Evolutionary conservation across 1,140 invertebrate species (phyloP).

Genomic region (Leptinotarsa texana): DNA sequence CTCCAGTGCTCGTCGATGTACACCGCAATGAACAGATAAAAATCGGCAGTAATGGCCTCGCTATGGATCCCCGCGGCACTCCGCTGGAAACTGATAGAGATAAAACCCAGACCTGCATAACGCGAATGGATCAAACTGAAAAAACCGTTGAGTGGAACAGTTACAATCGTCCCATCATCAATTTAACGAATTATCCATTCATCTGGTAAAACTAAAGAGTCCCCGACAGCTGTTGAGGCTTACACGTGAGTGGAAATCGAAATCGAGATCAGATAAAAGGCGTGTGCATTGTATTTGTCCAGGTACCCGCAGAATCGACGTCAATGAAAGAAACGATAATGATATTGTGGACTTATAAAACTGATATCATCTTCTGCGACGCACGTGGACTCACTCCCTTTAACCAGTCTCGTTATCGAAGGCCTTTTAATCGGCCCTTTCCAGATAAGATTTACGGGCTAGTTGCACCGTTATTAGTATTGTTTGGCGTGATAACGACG

Average conservation of each 20-base stretch:
- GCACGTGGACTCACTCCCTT: neutral
- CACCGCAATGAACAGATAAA: no score
- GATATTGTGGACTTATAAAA: conserved; percentile 15
- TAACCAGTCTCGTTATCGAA: conserved; percentile 19
- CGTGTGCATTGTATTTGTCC: conserved; percentile 23
- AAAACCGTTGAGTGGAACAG: neutral
- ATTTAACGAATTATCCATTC: conserved; percentile 21
- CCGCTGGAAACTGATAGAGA: no score
- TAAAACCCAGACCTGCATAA: no score
- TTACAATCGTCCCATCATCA: neutral
- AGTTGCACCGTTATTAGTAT: neutral
- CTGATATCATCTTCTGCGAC: conserved; percentile 21
- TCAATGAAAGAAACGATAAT: conserved; percentile 17
- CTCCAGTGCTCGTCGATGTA: no score
- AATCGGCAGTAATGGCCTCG: no score
- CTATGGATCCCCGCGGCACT: no score
- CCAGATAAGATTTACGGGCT: neutral
- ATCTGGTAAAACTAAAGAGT: conserved; percentile 24
- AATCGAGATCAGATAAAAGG: conserved; percentile 20
- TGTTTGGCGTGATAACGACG: no score
- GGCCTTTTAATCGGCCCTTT: neutral
- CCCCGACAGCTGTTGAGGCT: conserved; percentile 9
- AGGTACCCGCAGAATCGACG: conserved; percentile 24
- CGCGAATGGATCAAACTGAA: no score
- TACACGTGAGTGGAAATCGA: conserved; percentile 9